Evolutionary conservation across 2,888 invertebrate genomes (phyloP).

Genomic region (Hirtodrosophila histrioides): DNA sequence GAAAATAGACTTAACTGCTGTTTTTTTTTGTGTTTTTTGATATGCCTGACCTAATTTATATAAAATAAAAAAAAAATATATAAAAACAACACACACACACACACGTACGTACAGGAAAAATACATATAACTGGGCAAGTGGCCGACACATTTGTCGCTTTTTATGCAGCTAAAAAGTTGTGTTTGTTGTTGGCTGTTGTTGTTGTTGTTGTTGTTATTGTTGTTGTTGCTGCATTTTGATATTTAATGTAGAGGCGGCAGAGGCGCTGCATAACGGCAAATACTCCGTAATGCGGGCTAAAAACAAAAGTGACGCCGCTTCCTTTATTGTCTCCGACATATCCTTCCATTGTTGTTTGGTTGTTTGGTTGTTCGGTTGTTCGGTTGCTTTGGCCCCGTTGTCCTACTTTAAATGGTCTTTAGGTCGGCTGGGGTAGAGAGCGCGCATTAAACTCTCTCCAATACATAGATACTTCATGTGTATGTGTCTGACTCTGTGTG

Average conservation of each 20-base stretch:
- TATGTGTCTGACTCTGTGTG: neutral
- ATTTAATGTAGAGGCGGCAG: conserved; percentile 44
- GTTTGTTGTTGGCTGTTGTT: neutral
- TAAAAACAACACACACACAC: conserved; percentile 19
- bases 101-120: neutral
- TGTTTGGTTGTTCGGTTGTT: conserved; percentile 32
- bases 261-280: conserved; percentile 66
- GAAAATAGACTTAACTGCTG: no score
- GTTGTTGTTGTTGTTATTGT: conserved; percentile 6
- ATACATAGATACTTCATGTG: conserved; percentile 26
- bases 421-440: conserved; percentile 55
- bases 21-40: neutral
- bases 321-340: conserved; percentile 78
- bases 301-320: conserved; percentile 75
- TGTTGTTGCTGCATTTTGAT: conserved; percentile 26
- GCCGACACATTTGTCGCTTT: conserved; percentile 43
- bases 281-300: conserved; percentile 72
- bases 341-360: conserved; percentile 56
- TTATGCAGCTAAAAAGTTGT: conserved; percentile 19
- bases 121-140: conserved; percentile 37
- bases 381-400: conserved; percentile 61
- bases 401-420: conserved; percentile 77
- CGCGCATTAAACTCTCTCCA: conserved; percentile 72
- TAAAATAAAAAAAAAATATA: neutral
- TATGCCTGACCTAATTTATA: conserved; percentile 42